These are phyloP conservation scores for Daptonema setosum DNA, from an alignment of 2,888 invertebrate genomes.

Conservation along the genomic window DNA sequence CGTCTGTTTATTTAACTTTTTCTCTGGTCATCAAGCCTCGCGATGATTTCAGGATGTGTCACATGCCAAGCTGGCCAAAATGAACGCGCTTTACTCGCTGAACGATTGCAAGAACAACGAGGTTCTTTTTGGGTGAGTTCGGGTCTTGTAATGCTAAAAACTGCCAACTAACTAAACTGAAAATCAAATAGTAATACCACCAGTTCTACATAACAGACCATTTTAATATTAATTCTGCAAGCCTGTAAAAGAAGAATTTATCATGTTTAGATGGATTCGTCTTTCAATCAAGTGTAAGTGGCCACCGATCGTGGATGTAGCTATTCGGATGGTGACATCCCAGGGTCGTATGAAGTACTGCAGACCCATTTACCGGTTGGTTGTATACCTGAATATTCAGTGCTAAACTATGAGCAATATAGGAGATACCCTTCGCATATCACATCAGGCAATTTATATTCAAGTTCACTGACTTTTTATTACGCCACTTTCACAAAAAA, in stretches of 20 bases:
- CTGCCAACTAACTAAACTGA: background rate
- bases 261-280: conserved; percentile 47
- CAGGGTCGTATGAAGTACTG: conserved; percentile 79
- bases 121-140: conserved; percentile 39
- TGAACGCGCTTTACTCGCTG: conserved; percentile 46
- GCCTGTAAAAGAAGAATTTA: too few species aligned
- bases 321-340: conserved; percentile 53
- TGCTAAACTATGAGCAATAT: background rate
- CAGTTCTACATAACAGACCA: background rate
- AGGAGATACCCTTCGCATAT: too few species aligned
- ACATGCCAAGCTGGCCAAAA: conserved; percentile 32
- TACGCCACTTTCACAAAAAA: background rate
- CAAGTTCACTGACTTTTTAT: background rate
- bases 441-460: too few species aligned
- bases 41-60: too few species aligned
- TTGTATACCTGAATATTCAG: background rate
- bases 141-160: too few species aligned
- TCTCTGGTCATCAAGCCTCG: too few species aligned
- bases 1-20: too few species aligned
- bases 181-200: background rate
- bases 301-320: conserved; percentile 42
- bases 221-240: too few species aligned
- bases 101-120: conserved; percentile 50
- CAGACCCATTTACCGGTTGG: conserved; percentile 48
- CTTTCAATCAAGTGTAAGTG: conserved; percentile 52